phyloP scores from a whole-genome alignment of 2,797 vertebrate species.

The Poeciliopsis paucimaculata region DNA sequence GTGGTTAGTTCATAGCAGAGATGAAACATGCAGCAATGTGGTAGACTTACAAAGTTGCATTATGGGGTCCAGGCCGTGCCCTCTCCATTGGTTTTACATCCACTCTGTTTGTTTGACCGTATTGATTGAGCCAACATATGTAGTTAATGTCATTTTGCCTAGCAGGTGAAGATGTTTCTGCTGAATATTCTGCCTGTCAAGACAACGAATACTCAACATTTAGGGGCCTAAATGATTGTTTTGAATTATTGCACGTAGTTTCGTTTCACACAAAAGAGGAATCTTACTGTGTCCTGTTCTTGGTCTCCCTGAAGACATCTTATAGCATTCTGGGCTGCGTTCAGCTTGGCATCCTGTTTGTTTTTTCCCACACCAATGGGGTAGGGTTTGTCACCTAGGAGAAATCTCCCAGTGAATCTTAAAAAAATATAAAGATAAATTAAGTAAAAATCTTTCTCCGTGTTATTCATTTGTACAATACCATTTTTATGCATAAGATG shows the following conservation, averaged over 20 bases:
- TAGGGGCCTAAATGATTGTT: not conserved
- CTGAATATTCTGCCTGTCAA: conserved; percentile 28
- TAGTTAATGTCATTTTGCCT: conserved; percentile 48
- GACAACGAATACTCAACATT: not conserved
- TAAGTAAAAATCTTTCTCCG: not conserved
- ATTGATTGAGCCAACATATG: conserved; percentile 76
- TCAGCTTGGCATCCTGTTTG: conserved; percentile 72
- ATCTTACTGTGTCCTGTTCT: conserved; percentile 38
- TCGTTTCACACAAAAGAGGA: not conserved
- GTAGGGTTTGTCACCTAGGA: conserved; percentile 50
- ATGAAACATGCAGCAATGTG: not conserved
- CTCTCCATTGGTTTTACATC: not conserved
- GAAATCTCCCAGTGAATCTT: conserved; percentile 38
- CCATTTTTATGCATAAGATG: not conserved
- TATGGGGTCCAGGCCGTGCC: not conserved
- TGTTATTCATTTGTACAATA: not conserved
- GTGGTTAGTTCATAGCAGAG: not conserved
- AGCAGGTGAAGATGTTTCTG: not conserved
- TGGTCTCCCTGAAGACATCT: conserved; percentile 10
- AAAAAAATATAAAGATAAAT: not conserved
- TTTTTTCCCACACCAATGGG: conserved; percentile 60
- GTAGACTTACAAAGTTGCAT: conserved; percentile 46
- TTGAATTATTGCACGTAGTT: not conserved
- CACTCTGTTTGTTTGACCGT: conserved; percentile 19
- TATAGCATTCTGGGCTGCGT: conserved; percentile 71